Base-by-base conservation (phyloP, 2,797 vertebrate species). In the Avahi laniger region DNA sequence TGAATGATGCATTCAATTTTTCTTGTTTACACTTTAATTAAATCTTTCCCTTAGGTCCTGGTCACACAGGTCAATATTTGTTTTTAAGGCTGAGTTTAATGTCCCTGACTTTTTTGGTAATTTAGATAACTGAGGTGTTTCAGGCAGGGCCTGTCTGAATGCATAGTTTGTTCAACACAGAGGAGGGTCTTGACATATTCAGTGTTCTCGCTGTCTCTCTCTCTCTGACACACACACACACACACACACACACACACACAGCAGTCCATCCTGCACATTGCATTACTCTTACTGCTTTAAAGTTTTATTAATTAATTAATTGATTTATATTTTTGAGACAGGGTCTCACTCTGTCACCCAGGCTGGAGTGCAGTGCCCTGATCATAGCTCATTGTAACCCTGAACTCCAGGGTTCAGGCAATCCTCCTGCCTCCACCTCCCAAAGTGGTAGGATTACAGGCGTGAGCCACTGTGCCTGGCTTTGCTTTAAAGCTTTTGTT, bases 61-160 rank as follows among this genome's bases (percentile, higher is more conserved):
- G 41, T 8, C 2, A 35, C 26, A 52, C 11, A 67, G 30, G 69
- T 82, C 80, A 92, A 72, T 94, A 81, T 78, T 83, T 92, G 41
- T 61, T 94, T 89, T 82, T 81, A 78, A 94, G 61, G 11, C n/a
- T 92, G 20, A 26, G 69, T 81, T 81, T 94, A 89, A 92, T 73
- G 26, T 95, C n/a, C 20, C 35, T 92, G 54, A 38, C 70, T 78
- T 95, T 61, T 78, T 83, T 38, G 54, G 33, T 95, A 79, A 57
- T 83, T 87, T 82, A 90, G 63, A 93, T 92, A 87, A 93, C 54
- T 90, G 61, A 63, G 43, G 54, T 91, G 65, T 43, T 88, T 95
- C 65, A n/a, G 63, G 75, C 30, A 83, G 76, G 43, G 52, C 28
- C 26, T 93, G 17, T 92, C 22, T 89, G 89, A 92, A 89, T 52